phyloP scores from a whole-genome alignment of 2,888 invertebrate genomes.

The Orthosia incerta region DNA sequence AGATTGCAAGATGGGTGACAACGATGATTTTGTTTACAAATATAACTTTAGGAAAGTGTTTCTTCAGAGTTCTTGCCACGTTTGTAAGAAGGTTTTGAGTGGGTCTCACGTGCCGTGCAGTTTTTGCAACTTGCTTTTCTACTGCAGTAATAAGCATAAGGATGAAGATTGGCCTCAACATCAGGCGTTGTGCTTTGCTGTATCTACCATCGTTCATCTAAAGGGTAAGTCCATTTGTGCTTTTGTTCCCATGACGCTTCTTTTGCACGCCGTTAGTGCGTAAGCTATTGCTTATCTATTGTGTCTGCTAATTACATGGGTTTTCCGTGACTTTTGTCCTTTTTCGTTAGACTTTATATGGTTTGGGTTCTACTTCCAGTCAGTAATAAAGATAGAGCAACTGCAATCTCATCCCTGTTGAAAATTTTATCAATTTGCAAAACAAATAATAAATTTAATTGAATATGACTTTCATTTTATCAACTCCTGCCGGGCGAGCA shows the following conservation, averaged over 20 bases:
- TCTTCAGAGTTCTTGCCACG: constrained; percentile 91
- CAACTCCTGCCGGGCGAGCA: no score
- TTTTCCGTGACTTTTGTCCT: not conserved
- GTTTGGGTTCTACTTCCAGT: no score
- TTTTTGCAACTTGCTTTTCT: constrained; percentile 92
- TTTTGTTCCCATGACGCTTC: not conserved
- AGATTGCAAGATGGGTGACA: constrained; percentile 85
- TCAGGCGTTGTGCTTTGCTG: constrained; percentile 91
- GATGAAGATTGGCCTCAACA: constrained; percentile 91
- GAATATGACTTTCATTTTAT: no score
- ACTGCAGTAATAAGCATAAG: constrained; percentile 92
- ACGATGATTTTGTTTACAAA: constrained; percentile 92
- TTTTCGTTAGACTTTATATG: not conserved
- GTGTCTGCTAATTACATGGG: no score
- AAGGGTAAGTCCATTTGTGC: constrained; percentile 82
- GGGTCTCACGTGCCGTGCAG: constrained; percentile 80
- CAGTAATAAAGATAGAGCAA: no score
- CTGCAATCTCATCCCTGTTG: no score
- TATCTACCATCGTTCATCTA: constrained; percentile 90
- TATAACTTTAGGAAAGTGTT: constrained; percentile 93
- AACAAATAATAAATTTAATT: no score
- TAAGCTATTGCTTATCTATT: no score
- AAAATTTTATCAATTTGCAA: no score
- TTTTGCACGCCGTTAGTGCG: no score
- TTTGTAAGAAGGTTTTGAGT: constrained; percentile 84